phyloP scores from a whole-genome alignment of 2,888 invertebrate genomes.

The Aspidapion aeneum region DNA sequence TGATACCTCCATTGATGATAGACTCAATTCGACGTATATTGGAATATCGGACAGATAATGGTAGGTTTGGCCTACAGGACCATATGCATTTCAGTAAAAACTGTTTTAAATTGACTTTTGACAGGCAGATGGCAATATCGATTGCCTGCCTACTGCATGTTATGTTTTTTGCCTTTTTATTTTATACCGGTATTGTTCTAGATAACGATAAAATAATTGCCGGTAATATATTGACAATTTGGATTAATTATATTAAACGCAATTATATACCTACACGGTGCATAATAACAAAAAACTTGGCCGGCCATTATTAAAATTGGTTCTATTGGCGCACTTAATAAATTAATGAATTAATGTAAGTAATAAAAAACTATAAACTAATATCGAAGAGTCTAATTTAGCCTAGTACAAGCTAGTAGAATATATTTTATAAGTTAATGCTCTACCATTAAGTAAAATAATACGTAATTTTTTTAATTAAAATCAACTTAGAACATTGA shows the following conservation, averaged over 20 bases:
- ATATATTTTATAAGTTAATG: no score
- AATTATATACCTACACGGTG: neutral
- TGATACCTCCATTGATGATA: neutral
- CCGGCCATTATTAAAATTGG: neutral
- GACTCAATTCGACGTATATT: neutral
- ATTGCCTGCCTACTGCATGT: neutral
- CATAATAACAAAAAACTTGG: neutral
- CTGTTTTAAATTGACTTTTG: neutral
- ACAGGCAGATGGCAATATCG: neutral
- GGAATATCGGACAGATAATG: neutral
- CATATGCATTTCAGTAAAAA: neutral
- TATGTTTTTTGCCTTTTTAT: neutral
- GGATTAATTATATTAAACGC: neutral
- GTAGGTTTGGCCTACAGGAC: neutral
- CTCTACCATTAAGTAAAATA: no score
- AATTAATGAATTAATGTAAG: neutral
- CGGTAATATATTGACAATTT: neutral
- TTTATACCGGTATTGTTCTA: neutral
- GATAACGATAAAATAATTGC: neutral
- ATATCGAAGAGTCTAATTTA: no score
- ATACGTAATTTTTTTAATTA: no score
- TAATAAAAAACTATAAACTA: neutral
- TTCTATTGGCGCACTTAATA: neutral
- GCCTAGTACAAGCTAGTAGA: no score
- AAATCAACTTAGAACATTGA: no score